phyloP scores from a whole-genome alignment of 2,888 invertebrate species.

The Noctua janthina region DNA sequence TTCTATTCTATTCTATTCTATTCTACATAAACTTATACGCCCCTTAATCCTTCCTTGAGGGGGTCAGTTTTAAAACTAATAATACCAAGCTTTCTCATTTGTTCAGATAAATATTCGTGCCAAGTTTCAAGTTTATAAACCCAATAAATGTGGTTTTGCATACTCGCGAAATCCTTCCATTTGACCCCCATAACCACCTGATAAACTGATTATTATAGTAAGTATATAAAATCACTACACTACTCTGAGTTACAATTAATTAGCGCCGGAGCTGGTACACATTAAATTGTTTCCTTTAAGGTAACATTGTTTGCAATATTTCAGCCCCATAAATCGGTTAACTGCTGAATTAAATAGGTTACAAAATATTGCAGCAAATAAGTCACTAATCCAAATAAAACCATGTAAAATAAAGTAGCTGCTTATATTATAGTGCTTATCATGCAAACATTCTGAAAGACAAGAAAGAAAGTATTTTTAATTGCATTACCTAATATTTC shows the following conservation, averaged over 20 bases:
- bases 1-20: too few species aligned
- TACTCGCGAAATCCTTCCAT: background rate
- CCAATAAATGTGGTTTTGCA: background rate
- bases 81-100: background rate
- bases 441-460: background rate
- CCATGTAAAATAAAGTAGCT: background rate
- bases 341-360: background rate
- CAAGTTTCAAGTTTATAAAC: background rate
- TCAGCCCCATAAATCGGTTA: background rate
- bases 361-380: background rate
- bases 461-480: background rate
- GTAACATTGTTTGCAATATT: background rate
- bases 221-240: background rate
- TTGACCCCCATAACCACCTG: background rate
- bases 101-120: background rate
- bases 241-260: background rate
- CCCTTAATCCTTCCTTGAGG: background rate
- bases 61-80: background rate
- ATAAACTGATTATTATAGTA: background rate
- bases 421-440: background rate
- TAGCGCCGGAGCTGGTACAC: background rate
- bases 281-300: background rate
- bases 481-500: conserved; percentile 10
- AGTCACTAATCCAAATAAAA: background rate
- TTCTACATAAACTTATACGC: background rate